Evolutionary conservation across 1,140 invertebrate genomes (phyloP), one percentile per base, ranked within the genome.

Genomic region (Sinonovacula constricta): DNA sequence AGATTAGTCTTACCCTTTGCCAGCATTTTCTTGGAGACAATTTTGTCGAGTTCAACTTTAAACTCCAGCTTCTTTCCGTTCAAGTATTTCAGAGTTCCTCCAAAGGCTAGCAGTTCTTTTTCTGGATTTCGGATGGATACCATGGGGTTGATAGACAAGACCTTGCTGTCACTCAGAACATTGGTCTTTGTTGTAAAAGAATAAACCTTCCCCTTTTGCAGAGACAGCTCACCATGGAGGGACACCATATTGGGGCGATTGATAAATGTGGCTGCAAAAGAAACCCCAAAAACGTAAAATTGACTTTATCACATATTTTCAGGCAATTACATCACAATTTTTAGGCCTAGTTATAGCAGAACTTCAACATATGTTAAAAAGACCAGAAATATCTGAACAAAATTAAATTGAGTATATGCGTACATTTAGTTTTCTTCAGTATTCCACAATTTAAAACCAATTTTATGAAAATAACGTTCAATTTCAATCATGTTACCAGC

Each of bases 91-190:
- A 79, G 57, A 5, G 70, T 75, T 3, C 80, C 80, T 49, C 81
- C 83, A 59, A 84, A 77, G 18, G 69, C 74, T 10, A 84, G 1
- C 1, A 82, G 1, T 26, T 79, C 70, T n/a, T 74, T 76, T 26
- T 31, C 18, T 56, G 80, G 83, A 18, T 69, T 72, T 26, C 65
- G 70, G 18, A 84, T 34, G 18, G 80, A 82, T 2, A 81, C 33
- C 30, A 71, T 74, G 1, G 80, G 80, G 51, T 68, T 75, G 51
- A 76, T 82, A 26, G 68, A 70, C 0, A 53, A 10, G 18, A 79
- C 71, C 62, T 81, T 82, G n/a, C 70, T 71, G 14, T 71, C 80
- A 4, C 18, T 22, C 0, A 39, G 49, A 15, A 31, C 76, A 22
- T 67, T 77, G 15, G 82, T 28, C 39, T 72, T 65, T 1, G 66